Percentiles rank a stretch among this genome's conserved stretches.
These are phyloP conservation scores for Spinus olivaceus DNA, from an alignment of 2,797 vertebrate genomes.

Conservation along the genomic window DNA sequence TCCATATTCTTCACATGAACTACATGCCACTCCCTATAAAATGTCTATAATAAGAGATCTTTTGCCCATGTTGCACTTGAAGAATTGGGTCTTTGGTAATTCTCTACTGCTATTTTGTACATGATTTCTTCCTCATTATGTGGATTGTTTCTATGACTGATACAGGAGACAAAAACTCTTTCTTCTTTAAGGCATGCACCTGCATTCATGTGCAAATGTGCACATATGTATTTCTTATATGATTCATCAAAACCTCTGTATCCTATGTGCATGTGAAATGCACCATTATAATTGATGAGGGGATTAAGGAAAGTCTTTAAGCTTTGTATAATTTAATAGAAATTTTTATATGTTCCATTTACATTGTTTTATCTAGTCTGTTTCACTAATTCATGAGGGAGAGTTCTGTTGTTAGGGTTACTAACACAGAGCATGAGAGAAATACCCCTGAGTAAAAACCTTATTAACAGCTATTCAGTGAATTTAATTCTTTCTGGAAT, in stretches of 20 bases:
- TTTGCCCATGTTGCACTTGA: background rate
- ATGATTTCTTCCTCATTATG: background rate
- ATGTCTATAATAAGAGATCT: background rate
- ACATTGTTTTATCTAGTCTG: constrained; percentile 68
- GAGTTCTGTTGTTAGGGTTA: constrained; percentile 45
- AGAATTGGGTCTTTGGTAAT: background rate
- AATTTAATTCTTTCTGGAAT: constrained; percentile 73
- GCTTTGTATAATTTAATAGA: constrained; percentile 67
- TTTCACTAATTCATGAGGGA: constrained; percentile 65
- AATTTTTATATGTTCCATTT: constrained; percentile 60
- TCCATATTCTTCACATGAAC: background rate
- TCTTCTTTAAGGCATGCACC: background rate
- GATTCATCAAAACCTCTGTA: background rate
- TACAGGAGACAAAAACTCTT: background rate
- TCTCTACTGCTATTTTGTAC: background rate
- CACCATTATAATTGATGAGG: constrained; percentile 4
- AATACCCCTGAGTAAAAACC: constrained; percentile 56
- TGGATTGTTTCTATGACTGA: background rate
- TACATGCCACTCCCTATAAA: background rate
- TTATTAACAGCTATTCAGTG: constrained; percentile 68
- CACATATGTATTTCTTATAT: background rate
- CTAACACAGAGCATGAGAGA: constrained; percentile 44
- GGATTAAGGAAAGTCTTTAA: constrained; percentile 43
- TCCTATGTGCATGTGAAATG: background rate
- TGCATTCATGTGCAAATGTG: background rate